These are phyloP conservation scores for Danaus melanippus DNA, from an alignment of 1,140 invertebrate species.

Conservation along the genomic window DNA sequence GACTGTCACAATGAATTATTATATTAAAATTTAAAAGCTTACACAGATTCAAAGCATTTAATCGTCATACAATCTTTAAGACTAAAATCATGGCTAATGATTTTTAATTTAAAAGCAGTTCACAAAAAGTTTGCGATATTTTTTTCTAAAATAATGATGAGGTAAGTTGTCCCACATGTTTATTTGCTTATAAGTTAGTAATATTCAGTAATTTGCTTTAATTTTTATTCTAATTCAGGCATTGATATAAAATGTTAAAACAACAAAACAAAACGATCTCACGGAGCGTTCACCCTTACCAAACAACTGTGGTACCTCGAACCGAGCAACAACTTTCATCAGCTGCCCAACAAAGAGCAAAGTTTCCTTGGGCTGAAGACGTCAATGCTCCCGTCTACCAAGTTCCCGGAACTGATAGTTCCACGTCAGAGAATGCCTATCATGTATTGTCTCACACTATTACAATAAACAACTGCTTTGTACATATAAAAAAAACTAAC, in stretches of 20 bases:
- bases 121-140: too few species aligned
- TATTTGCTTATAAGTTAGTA: slow-evolving; percentile 1
- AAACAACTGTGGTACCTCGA: slow-evolving; percentile 64
- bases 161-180: slow-evolving; percentile 11
- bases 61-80: too few species aligned
- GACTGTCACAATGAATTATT: too few species aligned
- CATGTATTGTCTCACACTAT: slow-evolving; percentile 31
- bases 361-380: slow-evolving; percentile 67
- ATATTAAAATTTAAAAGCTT: too few species aligned
- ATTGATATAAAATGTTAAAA: slow-evolving; percentile 54
- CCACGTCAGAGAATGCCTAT: slow-evolving; percentile 62
- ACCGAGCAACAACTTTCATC: slow-evolving; percentile 61
- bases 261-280: slow-evolving; percentile 54
- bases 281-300: slow-evolving; percentile 64
- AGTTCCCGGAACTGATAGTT: slow-evolving; percentile 61
- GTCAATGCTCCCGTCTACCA: slow-evolving; percentile 52
- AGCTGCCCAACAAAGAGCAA: slow-evolving; percentile 59
- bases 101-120: too few species aligned
- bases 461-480: slow-evolving; percentile 1
- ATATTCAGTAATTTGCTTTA: too few species aligned
- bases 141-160: slow-evolving; percentile 8
- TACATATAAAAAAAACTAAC: slow-evolving; percentile 11
- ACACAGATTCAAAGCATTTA: too few species aligned
- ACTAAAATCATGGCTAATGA: too few species aligned
- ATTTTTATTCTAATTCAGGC: too few species aligned